Conservation (phyloP, 2,113 vertebrate genomes). For the Periophthalmodon schlosseri region DNA sequence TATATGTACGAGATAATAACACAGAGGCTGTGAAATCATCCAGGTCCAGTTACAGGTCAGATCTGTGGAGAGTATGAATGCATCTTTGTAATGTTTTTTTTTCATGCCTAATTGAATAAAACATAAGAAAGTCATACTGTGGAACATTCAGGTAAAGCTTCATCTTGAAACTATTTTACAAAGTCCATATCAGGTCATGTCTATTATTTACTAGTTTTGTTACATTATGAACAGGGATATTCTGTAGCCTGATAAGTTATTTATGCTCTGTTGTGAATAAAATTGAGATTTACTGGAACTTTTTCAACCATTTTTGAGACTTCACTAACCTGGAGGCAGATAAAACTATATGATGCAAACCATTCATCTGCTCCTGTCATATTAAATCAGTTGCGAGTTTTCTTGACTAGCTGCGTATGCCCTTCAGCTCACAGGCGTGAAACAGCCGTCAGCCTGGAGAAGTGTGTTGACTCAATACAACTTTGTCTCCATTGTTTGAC, state of each 20-base stretch:
- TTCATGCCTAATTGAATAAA: no score
- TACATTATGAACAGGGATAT: not conserved
- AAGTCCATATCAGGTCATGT: not conserved
- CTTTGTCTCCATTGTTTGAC: constrained; percentile 29
- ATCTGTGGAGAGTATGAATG: no score
- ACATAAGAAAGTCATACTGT: no score
- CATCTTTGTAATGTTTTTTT: no score
- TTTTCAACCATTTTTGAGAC: not conserved
- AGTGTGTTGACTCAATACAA: constrained; percentile 46
- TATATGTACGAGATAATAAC: not conserved
- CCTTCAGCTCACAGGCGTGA: constrained; percentile 42
- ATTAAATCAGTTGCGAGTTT: constrained; percentile 27
- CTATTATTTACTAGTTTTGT: not conserved
- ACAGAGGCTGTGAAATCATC: no score
- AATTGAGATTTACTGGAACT: not conserved
- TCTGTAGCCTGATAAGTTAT: not conserved
- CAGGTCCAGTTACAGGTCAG: no score
- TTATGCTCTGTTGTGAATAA: constrained; percentile 17
- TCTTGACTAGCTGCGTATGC: constrained; percentile 46
- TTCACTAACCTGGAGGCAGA: constrained; percentile 24
- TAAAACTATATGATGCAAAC: constrained; percentile 45
- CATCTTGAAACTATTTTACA: no score
- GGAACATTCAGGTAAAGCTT: no score
- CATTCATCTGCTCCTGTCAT: constrained; percentile 15
- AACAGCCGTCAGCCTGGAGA: constrained; percentile 4